These are phyloP conservation scores for Aulostomus chinensis DNA, from an alignment of 2,797 vertebrate species.

Conservation along the genomic window DNA sequence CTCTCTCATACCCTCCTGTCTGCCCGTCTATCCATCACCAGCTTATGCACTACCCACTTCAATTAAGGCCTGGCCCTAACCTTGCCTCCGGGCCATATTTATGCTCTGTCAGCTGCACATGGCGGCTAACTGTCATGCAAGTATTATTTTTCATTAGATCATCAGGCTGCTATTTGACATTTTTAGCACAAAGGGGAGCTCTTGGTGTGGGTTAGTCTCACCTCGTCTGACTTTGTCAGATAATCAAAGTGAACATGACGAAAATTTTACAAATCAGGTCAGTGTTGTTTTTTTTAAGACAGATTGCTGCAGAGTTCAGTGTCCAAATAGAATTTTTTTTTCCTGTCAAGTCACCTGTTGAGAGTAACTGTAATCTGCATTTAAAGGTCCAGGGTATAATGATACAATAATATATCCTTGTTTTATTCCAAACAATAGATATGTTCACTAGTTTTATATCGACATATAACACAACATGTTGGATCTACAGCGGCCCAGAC, in stretches of 20 bases:
- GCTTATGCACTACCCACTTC: constrained; percentile 57
- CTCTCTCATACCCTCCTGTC: constrained; percentile 39
- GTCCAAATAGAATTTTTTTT: too few species aligned
- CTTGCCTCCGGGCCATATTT: constrained; percentile 75
- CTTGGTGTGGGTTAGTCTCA: constrained; percentile 52
- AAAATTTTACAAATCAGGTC: constrained; percentile 20
- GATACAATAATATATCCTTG: too few species aligned
- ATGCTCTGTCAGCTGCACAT: constrained; percentile 74
- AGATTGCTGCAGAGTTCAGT: not conserved
- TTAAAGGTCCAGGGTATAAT: not conserved
- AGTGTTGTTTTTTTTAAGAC: constrained; percentile 5
- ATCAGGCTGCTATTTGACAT: constrained; percentile 43
- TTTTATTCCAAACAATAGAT: too few species aligned
- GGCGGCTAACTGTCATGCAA: constrained; percentile 71
- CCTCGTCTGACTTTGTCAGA: constrained; percentile 17
- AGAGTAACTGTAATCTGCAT: not conserved
- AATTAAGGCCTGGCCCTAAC: constrained; percentile 69
- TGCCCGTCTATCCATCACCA: constrained; percentile 61
- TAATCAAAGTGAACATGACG: constrained; percentile 20
- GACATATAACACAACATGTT: too few species aligned
- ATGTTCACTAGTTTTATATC: too few species aligned
- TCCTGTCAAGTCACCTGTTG: not conserved
- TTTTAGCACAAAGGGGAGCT: constrained; percentile 73
- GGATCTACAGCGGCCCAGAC: too few species aligned
- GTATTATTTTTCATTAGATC: constrained; percentile 64